These are phyloP conservation scores for Acrossocheilus wenchowensis DNA, from an alignment of 2,797 vertebrate species.

Conservation along the genomic window DNA sequence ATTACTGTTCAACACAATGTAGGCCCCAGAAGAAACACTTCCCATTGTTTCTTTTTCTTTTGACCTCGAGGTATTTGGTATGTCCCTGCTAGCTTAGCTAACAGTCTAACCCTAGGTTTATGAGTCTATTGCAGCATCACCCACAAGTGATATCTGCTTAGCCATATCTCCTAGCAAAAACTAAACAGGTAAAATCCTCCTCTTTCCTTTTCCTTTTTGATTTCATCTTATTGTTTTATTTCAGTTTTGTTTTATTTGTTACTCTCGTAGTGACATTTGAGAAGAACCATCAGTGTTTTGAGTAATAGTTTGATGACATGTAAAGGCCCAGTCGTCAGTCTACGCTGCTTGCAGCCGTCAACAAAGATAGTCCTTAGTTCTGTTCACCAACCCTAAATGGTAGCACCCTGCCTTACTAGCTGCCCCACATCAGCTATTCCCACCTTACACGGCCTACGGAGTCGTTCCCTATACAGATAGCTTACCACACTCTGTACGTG, in stretches of 20 bases:
- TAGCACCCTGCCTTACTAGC: neutral
- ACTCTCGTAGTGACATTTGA: no score
- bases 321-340: no score
- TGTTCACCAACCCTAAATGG: neutral
- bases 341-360: neutral
- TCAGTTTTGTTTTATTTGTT: neutral
- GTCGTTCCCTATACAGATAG: neutral
- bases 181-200: neutral
- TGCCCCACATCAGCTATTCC: neutral
- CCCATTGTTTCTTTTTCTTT: no score
- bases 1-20: neutral
- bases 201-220: neutral
- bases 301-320: no score
- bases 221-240: neutral
- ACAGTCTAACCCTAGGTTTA: no score
- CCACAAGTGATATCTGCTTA: no score
- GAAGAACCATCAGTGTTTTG: no score
- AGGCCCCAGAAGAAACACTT: neutral
- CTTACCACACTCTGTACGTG: neutral
- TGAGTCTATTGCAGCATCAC: no score
- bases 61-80: no score
- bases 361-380: neutral
- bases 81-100: no score
- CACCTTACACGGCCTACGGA: neutral
- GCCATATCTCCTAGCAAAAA: no score